phyloP scores from a whole-genome alignment of 1,140 invertebrate species.

The Drosophila bocqueti region DNA sequence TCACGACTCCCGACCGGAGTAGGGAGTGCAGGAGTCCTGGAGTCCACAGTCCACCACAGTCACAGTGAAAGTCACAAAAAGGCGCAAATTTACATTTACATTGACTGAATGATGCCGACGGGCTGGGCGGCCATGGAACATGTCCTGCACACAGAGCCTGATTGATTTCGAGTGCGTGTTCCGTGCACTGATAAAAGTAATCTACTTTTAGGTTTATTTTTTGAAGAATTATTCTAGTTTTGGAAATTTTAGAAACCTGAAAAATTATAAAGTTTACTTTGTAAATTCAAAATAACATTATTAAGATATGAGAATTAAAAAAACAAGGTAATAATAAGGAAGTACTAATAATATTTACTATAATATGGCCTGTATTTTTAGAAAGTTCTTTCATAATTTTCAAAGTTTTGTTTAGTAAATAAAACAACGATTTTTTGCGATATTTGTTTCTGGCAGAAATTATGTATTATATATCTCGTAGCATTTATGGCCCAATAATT shows the following conservation, averaged over 20 bases:
- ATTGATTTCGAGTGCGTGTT: constrained; percentile 72
- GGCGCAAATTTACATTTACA: constrained; percentile 83
- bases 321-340: no score
- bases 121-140: constrained; percentile 44
- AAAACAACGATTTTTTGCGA: no score
- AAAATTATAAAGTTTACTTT: background rate
- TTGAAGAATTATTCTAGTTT: background rate
- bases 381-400: no score
- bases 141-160: constrained; percentile 48
- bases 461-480: no score
- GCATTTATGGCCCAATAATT: no score
- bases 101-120: constrained; percentile 72
- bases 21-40: background rate
- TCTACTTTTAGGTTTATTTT: no score
- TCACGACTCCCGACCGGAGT: constrained; percentile 49
- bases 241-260: background rate
- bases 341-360: no score
- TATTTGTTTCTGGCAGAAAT: no score
- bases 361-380: no score
- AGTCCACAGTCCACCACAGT: constrained; percentile 20
- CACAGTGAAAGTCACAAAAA: constrained; percentile 58
- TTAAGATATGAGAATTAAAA: no score
- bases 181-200: constrained; percentile 1
- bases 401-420: no score
- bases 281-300: no score